These are phyloP conservation scores for Charina bottae DNA, from an alignment of 2,113 vertebrate genomes.

Conservation along the genomic window DNA sequence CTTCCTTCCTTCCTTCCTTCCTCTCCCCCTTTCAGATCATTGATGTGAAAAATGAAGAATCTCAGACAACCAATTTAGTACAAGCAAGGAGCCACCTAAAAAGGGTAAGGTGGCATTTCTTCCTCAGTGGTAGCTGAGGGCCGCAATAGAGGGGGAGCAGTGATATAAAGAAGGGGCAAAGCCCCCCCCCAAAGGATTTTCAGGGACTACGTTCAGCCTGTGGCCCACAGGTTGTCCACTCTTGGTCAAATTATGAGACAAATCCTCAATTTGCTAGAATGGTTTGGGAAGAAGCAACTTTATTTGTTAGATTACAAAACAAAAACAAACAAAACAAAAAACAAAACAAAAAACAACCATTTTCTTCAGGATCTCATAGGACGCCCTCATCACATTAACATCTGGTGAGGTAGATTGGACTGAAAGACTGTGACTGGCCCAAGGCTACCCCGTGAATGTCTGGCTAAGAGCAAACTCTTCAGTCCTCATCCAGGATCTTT, in stretches of 20 bases:
- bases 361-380: not conserved
- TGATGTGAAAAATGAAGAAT: not conserved
- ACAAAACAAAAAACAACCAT: not conserved
- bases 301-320: not conserved
- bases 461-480: not conserved
- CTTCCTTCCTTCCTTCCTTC: not conserved
- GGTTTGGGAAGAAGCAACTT: not conserved
- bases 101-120: constrained; percentile 24
- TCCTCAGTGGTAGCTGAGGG: not conserved
- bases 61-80: not conserved
- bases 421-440: not conserved
- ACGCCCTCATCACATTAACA: not conserved
- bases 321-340: not conserved
- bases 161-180: not conserved
- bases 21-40: not conserved
- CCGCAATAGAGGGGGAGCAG: not conserved
- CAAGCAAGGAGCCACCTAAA: constrained; percentile 19
- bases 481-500: not conserved
- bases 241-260: not conserved
- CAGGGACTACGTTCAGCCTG: not conserved
- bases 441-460: not conserved
- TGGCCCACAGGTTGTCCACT: not conserved
- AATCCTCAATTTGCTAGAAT: not conserved
- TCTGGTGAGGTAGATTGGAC: not conserved
- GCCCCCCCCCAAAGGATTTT: not conserved